Base-by-base conservation (phyloP, 2,797 vertebrate species). In the Pyrocephalus nanus region DNA sequence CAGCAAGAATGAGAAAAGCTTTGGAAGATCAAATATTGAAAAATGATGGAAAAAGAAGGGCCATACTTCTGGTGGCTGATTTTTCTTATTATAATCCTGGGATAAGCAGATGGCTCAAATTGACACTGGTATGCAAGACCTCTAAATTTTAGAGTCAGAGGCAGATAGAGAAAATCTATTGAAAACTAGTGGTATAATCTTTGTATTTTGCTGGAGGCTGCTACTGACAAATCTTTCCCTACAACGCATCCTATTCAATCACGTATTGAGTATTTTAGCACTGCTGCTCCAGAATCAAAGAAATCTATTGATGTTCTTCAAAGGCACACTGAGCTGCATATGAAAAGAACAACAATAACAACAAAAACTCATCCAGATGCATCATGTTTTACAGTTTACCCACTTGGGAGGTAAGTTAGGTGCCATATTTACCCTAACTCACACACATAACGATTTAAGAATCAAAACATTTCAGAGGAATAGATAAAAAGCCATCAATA, bases 81-180 rank as follows among this genome's bases (percentile, higher is more conserved):
- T 92, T 92, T 93, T 57, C 16, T 73, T 50, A 12, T 83, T 81
- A 15, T 50, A 78, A 62, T 80, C 42, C 67, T 90, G 50, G 92
- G 65, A 89, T 61, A 75, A 95, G 48, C 21, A 92, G 67, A 65
- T 57, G 30, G 22, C 38, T 93, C 11, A 88, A 88, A 91, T 80
- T 82, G 36, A 69, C 23, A 48, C 32, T 85, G 36, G 6, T 45
- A 42, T 76, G 53, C 48, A 86, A 93, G 90, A 87, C 23, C 27
- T 54, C 47, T 30, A 67, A 53, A 57, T 69, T 86, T 80, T 34
- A 75, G 40, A 90, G 29, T 73, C 38, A 70, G 69, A 93, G 67
- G 18, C 36, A 92, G 84, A 38, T 84, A 87, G 86, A 96, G 42
- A 66, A 96, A 97, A 95, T 94, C 60, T 88, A 66, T 89, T 62